Percentiles rank a stretch among this genome's conserved stretches.
These are phyloP conservation scores for Cosmopolites sordidus DNA, from an alignment of 2,888 invertebrate species.

Conservation along the genomic window DNA sequence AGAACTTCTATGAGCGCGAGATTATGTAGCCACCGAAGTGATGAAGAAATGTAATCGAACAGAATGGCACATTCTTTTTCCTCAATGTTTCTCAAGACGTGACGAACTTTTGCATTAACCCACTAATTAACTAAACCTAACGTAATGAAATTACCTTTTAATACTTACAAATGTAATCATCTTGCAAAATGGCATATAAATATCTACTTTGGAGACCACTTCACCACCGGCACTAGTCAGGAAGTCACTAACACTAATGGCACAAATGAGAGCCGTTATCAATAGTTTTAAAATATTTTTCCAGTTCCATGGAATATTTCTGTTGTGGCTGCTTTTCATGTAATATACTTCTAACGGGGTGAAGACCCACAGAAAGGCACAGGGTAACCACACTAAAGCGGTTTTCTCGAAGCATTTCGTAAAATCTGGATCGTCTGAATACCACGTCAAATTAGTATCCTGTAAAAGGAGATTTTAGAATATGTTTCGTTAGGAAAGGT, in stretches of 20 bases:
- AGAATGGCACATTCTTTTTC: no score
- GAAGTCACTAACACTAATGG: slow-evolving; percentile 59
- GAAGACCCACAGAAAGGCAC: slow-evolving; percentile 71
- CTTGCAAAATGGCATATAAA: slow-evolving; percentile 72
- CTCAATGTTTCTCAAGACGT: no score
- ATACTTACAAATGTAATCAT: slow-evolving; percentile 76
- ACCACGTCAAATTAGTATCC: slow-evolving; percentile 72
- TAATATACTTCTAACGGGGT: slow-evolving; percentile 66
- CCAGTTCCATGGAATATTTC: slow-evolving; percentile 68
- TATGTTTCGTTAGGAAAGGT: no score
- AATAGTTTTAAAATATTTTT: slow-evolving; percentile 64
- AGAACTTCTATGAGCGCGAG: no score
- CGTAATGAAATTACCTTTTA: not conserved
- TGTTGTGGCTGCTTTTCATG: slow-evolving; percentile 64
- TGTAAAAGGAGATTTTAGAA: slow-evolving; percentile 48
- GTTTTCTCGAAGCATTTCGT: slow-evolving; percentile 87
- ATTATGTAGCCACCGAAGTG: no score
- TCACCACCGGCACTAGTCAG: slow-evolving; percentile 43
- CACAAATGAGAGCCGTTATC: slow-evolving; percentile 57
- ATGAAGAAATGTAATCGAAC: no score
- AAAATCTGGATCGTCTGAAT: slow-evolving; percentile 70
- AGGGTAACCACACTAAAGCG: slow-evolving; percentile 78
- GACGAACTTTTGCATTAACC: no score
- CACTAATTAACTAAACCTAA: no score
- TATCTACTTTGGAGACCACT: slow-evolving; percentile 62